These are phyloP conservation scores for Eumerus sabulonum DNA, from an alignment of 2,888 invertebrate genomes.

Conservation along the genomic window DNA sequence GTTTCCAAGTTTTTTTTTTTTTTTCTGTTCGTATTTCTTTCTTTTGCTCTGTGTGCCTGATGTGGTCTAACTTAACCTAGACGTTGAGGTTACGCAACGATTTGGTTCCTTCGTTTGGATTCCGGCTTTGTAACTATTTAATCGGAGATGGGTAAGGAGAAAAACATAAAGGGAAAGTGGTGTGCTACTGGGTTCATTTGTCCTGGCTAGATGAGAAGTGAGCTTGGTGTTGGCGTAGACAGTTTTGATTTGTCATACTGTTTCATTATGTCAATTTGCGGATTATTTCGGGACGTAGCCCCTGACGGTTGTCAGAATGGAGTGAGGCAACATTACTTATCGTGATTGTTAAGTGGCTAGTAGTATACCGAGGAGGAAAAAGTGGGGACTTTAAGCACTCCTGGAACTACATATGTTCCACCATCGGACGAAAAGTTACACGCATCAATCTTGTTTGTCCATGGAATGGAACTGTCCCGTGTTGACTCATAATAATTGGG, in stretches of 20 bases:
- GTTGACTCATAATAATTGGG: too few species aligned
- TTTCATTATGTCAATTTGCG: conserved; percentile 24
- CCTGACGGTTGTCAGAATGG: neutral
- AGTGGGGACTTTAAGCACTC: too few species aligned
- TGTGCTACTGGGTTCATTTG: conserved; percentile 15
- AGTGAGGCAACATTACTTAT: too few species aligned
- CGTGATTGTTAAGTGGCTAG: too few species aligned
- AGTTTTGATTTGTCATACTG: conserved; percentile 48
- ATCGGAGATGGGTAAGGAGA: conserved; percentile 11
- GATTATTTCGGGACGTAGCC: neutral
- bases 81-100: conserved; percentile 7
- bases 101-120: conserved; percentile 1
- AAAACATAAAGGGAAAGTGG: conserved; percentile 8
- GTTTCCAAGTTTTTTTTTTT: conserved; percentile 37
- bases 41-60: too few species aligned
- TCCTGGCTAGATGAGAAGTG: neutral
- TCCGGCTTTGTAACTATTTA: conserved; percentile 31
- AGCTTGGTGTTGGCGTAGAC: conserved; percentile 3
- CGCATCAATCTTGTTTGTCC: too few species aligned
- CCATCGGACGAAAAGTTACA: too few species aligned
- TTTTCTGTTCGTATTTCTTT: conserved; percentile 2
- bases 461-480: too few species aligned
- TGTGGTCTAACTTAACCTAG: neutral
- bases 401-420: too few species aligned
- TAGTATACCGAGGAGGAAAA: too few species aligned